These are phyloP conservation scores for Saccopteryx leptura DNA, from an alignment of 2,113 vertebrate genomes.

Conservation along the genomic window DNA sequence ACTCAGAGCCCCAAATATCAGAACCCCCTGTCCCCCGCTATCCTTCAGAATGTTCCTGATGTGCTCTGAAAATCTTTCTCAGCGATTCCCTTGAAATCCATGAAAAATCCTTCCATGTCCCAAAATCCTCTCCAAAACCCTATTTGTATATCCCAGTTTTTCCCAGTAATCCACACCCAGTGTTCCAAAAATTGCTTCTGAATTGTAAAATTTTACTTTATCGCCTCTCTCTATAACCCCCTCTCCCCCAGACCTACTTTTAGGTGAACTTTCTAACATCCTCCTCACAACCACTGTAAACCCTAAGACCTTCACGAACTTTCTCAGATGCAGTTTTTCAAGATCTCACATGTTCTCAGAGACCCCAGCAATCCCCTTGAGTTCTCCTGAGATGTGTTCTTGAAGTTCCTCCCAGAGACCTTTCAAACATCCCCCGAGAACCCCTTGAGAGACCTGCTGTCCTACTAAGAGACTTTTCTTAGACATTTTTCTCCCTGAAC, in stretches of 20 bases:
- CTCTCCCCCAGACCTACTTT: not conserved
- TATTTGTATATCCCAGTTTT: not conserved
- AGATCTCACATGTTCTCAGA: not conserved
- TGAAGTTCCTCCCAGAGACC: not conserved
- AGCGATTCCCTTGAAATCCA: not conserved
- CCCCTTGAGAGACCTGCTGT: not conserved
- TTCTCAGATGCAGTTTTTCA: not conserved
- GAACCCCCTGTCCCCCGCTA: not conserved
- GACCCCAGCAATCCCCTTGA: not conserved
- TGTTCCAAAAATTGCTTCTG: constrained; percentile 29
- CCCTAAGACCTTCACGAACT: not conserved
- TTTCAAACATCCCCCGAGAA: not conserved
- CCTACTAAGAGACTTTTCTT: constrained; percentile 47
- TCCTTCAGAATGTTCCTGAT: not conserved
- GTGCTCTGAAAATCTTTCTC: not conserved
- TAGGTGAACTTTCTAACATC: not conserved
- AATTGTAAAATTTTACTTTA: not conserved
- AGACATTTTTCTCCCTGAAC: not conserved
- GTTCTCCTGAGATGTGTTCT: not conserved
- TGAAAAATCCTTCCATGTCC: not conserved
- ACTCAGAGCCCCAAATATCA: not conserved
- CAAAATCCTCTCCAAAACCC: not conserved
- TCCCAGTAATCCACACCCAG: not conserved
- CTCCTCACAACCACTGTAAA: not conserved
- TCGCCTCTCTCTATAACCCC: not conserved